phyloP scores from a whole-genome alignment of 2,888 invertebrate genomes.

The Nemurella pictetii region DNA sequence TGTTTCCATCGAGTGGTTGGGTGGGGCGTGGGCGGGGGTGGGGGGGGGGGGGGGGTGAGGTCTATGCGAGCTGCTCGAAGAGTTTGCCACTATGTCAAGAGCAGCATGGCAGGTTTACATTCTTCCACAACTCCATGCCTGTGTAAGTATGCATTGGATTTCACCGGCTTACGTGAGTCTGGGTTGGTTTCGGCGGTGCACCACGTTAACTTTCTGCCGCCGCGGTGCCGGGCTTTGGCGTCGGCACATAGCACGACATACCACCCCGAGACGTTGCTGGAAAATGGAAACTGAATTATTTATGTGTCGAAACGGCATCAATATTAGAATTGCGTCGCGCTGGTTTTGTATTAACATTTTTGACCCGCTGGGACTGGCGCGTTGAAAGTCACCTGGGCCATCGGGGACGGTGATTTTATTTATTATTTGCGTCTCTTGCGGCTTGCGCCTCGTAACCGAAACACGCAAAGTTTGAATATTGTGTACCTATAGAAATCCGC shows the following conservation, averaged over 20 bases:
- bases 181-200: not conserved
- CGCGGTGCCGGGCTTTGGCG: not conserved
- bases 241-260: not conserved
- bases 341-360: conserved; percentile 13
- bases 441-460: not conserved
- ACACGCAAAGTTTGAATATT: not conserved
- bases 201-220: not conserved
- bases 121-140: not conserved
- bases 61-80: too few relatives aligned
- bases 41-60: too few relatives aligned
- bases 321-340: conserved; percentile 17
- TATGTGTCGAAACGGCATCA: conserved; percentile 25
- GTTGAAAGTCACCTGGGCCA: not conserved
- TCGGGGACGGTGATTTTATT: not conserved
- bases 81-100: not conserved
- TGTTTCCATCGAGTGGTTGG: not conserved
- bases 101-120: not conserved
- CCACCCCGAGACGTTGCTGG: not conserved
- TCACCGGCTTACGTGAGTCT: not conserved
- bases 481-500: not conserved
- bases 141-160: conserved; percentile 9
- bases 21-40: not conserved
- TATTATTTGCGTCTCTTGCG: not conserved
- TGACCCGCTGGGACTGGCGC: not conserved
- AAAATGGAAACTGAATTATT: conserved; percentile 25